These are phyloP conservation scores for Rhabdornis inornatus DNA, from an alignment of 2,113 vertebrate genomes.

Conservation along the genomic window DNA sequence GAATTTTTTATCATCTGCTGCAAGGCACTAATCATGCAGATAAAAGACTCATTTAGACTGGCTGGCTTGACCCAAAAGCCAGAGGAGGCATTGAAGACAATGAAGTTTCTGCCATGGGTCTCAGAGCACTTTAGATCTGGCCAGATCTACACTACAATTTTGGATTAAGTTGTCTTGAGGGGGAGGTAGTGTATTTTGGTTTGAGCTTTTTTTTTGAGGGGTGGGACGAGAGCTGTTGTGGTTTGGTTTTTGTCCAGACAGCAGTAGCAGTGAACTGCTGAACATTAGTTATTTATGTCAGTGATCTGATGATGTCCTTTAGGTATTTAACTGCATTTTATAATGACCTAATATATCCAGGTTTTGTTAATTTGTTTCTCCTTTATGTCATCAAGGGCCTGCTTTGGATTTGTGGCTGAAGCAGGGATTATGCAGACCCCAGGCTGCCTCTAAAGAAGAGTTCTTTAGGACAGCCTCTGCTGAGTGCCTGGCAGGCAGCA, in stretches of 20 bases:
- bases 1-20: conserved; percentile 1
- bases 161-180: not conserved
- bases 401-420: not conserved
- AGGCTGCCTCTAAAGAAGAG: not conserved
- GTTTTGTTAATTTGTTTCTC: not conserved
- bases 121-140: not conserved
- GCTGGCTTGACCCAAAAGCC: not conserved
- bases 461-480: not conserved
- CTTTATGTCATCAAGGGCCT: not conserved
- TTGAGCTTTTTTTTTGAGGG: no score
- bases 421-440: not conserved
- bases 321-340: not conserved
- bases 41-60: not conserved
- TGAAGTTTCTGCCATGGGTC: not conserved
- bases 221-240: accelerated
- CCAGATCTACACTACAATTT: not conserved
- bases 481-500: not conserved
- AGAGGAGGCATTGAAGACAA: not conserved
- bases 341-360: no score
- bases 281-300: not conserved
- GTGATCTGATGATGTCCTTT: not conserved
- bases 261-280: not conserved
- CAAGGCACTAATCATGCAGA: not conserved
- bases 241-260: not conserved
- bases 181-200: not conserved